Conservation (phyloP, 37 sponge, comb jelly and placozoan genomes). For the Eunapius fragilis region DNA sequence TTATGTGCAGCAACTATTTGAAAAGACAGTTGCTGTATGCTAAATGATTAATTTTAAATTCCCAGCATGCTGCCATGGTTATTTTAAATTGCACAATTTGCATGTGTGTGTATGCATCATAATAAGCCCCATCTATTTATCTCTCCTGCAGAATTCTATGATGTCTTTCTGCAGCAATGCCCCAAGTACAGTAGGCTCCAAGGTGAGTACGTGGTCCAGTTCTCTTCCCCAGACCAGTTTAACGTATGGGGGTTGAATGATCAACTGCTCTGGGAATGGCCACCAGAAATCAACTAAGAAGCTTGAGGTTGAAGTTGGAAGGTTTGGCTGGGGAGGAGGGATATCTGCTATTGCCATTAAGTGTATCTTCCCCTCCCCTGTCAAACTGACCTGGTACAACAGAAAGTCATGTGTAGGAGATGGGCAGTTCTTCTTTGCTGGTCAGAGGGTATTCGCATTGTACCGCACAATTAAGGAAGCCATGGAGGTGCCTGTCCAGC, state of each 20-base stretch:
- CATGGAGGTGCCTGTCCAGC: not conserved
- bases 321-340: not conserved
- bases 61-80: too few relatives aligned
- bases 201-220: slow-evolving; percentile 56
- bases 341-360: not conserved
- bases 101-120: too few relatives aligned
- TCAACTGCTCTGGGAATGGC: slow-evolving; percentile 42
- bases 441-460: not conserved
- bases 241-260: slow-evolving; percentile 5
- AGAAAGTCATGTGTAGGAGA: not conserved
- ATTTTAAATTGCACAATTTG: too few relatives aligned
- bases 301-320: slow-evolving; percentile 70
- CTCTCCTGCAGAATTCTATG: slow-evolving; percentile 21
- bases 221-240: slow-evolving; percentile 15
- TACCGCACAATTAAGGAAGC: not conserved
- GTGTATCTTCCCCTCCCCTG: not conserved
- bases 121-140: too few relatives aligned
- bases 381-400: not conserved
- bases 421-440: not conserved
- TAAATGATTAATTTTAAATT: too few relatives aligned
- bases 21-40: too few relatives aligned
- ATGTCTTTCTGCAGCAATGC: slow-evolving; percentile 30
- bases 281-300: slow-evolving; percentile 47
- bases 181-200: slow-evolving; percentile 45
- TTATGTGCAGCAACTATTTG: too few relatives aligned